Base-by-base conservation (phyloP, 1,140 invertebrate species). In the Drosophila chauvacae region DNA sequence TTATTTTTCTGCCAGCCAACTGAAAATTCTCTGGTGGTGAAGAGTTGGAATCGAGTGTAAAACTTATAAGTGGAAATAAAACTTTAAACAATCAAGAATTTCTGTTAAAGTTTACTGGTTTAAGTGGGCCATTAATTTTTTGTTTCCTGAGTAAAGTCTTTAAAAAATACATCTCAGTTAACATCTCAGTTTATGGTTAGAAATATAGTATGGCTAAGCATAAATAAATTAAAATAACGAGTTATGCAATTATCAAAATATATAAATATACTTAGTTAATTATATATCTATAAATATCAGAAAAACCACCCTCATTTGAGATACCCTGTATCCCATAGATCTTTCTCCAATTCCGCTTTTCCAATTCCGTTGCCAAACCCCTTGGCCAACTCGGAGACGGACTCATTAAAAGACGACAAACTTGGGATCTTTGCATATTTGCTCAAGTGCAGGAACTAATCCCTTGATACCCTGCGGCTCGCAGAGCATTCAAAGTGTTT, bases 401-500 rank as follows among this genome's bases (percentile, higher is more conserved):
- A 60, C 68, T 73, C 70, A 73, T 73, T 73, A 73, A 60, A 56
- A 73, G 70, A 72, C 72, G 68, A 60, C 70, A 73, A 73, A 73
- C 70, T 72, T 73, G 68, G 70, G 68, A 72, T 73, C 68, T 71
- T 73, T 73, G 70, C 70, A 73, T 73, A 73, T 73, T 73, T 73
- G 70, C 69, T 73, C 70, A 72, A 73, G 70, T 73, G 70, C 70
- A 73, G 48, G 68, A 72, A 73, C 70, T 73, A 80, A 80, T 57
- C 56, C 39, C 53, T 62, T 61, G 20, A 56, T 68, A 42, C 45
- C 61, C 61, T 61, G 39, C 53, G 77, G 77, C 77, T 79, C 47
- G 60, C 51, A 73, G 53, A 73, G 60, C 60, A 70, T 70, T 70
- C 66, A 70, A 70, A 70, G 48, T 66, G 62, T 69, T 70, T 68